Percentiles rank a stretch among this genome's conserved stretches.
phyloP scores from a whole-genome alignment of 1,140 invertebrate species.

The Rhagoletis pomonella region DNA sequence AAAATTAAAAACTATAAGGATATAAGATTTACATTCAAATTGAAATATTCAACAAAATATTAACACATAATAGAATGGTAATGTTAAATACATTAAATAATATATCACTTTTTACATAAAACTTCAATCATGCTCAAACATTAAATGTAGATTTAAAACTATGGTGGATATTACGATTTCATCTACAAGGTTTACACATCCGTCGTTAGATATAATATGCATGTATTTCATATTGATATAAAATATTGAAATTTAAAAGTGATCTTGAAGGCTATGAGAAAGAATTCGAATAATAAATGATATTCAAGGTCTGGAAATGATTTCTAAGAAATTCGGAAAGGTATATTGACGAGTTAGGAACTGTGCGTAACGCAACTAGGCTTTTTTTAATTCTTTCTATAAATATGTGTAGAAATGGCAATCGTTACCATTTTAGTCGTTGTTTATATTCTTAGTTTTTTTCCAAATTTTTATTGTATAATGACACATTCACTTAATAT shows the following conservation, averaged over 20 bases:
- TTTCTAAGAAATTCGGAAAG: slow-evolving; percentile 38
- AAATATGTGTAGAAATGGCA: background rate
- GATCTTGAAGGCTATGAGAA: background rate
- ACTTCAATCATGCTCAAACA: slow-evolving; percentile 29
- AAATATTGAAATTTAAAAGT: background rate
- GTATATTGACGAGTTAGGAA: background rate
- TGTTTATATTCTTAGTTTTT: no score
- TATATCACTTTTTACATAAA: slow-evolving; percentile 32
- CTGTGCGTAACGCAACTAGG: background rate
- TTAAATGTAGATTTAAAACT: slow-evolving; percentile 23
- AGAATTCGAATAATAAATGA: background rate
- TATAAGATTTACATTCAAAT: slow-evolving; percentile 40
- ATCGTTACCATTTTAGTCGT: background rate
- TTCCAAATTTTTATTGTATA: no score
- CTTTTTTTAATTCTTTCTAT: slow-evolving; percentile 22
- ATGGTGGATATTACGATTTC: slow-evolving; percentile 8
- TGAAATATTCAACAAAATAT: slow-evolving; percentile 16
- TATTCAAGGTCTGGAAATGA: slow-evolving; percentile 5
- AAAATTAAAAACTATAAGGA: slow-evolving; percentile 44
- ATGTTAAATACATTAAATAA: slow-evolving; percentile 7
- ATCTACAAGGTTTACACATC: background rate
- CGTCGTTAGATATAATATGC: slow-evolving; percentile 15
- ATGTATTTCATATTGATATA: background rate
- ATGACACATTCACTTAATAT: no score
- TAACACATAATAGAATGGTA: slow-evolving; percentile 8